Evolutionary conservation across 30 jellyfish, hydroid and myxozoan genomes (phyloP).

Genomic region (Nemopilema nomurai): DNA sequence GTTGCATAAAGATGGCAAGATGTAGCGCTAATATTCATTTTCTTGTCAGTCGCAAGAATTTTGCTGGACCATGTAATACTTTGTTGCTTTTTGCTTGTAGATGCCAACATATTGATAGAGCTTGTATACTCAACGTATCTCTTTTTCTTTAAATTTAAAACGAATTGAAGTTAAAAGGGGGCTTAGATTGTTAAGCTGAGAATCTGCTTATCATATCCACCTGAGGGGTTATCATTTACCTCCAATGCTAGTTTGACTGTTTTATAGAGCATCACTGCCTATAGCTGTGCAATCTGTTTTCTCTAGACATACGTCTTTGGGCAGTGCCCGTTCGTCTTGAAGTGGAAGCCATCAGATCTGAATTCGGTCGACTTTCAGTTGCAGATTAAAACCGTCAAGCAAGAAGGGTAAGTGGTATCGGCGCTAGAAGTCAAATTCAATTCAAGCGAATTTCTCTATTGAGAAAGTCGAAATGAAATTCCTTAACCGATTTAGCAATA

Average conservation of each 20-base stretch:
- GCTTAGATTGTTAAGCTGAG: neutral
- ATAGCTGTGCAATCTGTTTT: neutral
- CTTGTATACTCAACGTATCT: neutral
- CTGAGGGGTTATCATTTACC: neutral
- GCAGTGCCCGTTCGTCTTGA: constrained; percentile 78
- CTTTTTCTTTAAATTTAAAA: neutral
- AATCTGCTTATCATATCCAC: neutral
- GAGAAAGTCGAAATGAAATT: neutral
- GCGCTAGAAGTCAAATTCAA: too few species aligned
- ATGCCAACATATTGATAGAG: neutral
- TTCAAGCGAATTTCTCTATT: too few species aligned
- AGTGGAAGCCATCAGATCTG: constrained; percentile 92
- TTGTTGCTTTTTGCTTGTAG: too few species aligned
- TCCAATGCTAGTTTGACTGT: neutral
- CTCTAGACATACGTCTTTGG: constrained; percentile 94
- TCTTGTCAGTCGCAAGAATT: too few species aligned
- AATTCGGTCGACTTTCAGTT: constrained; percentile 89
- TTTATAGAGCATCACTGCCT: too few species aligned
- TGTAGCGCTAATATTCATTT: too few species aligned
- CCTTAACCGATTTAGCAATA: too few species aligned
- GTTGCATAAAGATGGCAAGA: too few species aligned
- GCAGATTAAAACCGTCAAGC: constrained; percentile 59
- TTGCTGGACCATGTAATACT: too few species aligned
- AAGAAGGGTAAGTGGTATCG: constrained; percentile 81
- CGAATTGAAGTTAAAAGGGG: neutral